These are phyloP conservation scores for Cyprinodon diabolis DNA, from an alignment of 2,797 vertebrate genomes.

Conservation along the genomic window DNA sequence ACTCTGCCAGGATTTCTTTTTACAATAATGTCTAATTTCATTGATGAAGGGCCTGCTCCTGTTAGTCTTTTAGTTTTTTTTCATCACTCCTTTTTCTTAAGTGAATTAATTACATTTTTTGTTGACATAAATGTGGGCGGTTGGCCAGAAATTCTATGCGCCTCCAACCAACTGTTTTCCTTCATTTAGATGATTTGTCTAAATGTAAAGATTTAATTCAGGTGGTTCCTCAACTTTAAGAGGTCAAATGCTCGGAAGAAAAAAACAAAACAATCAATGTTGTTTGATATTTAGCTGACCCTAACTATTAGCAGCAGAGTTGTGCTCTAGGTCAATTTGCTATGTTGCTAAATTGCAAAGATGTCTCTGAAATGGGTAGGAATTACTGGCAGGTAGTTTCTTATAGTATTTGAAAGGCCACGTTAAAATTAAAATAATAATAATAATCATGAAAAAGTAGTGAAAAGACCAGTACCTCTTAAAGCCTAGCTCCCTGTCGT, in stretches of 20 bases:
- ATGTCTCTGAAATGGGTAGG: background rate
- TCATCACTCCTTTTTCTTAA: too few species aligned
- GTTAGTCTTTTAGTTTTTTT: slow-evolving; percentile 24
- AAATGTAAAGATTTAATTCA: background rate
- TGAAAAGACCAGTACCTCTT: background rate
- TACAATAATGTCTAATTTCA: slow-evolving; percentile 26
- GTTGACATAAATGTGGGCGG: too few species aligned
- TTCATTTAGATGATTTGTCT: too few species aligned
- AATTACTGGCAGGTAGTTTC: background rate
- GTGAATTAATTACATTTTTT: too few species aligned
- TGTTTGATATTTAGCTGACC: background rate
- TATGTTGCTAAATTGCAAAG: background rate
- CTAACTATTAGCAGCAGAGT: background rate
- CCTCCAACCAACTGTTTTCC: too few species aligned
- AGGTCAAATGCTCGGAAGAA: background rate
- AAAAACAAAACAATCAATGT: background rate
- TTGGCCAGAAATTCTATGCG: too few species aligned
- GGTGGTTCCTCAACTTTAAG: too few species aligned
- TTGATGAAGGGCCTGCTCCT: slow-evolving; percentile 8
- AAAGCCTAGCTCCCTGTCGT: background rate
- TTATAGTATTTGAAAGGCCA: background rate
- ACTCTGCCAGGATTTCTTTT: slow-evolving; percentile 2
- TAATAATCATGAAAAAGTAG: background rate
- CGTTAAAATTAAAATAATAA: background rate
- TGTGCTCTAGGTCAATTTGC: background rate